phyloP scores from a whole-genome alignment of 2,797 vertebrate genomes.

The Enteromius radiatus region DNA sequence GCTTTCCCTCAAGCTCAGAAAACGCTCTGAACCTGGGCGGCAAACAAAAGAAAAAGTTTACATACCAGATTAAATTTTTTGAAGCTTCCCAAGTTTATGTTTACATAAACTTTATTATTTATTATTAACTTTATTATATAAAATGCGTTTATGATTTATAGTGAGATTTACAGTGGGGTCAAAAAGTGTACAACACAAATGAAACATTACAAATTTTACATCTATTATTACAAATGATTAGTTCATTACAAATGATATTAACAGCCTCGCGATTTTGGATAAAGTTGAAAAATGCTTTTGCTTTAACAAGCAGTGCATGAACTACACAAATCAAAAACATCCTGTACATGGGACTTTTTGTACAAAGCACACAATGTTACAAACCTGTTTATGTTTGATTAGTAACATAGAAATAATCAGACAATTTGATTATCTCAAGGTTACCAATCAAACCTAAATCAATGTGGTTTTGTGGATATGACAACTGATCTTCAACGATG shows the following conservation, averaged over 20 bases:
- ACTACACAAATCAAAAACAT: not conserved
- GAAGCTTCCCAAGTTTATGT: not conserved
- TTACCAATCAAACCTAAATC: no score
- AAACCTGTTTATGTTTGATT: not conserved
- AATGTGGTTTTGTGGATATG: not conserved
- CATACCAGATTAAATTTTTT: not conserved
- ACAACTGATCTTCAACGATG: not conserved
- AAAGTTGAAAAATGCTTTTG: not conserved
- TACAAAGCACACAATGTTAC: not conserved
- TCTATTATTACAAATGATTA: not conserved
- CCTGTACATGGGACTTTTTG: not conserved
- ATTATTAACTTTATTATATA: no score
- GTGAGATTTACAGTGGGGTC: not conserved
- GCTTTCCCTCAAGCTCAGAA: constrained; percentile 73
- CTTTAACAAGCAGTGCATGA: not conserved
- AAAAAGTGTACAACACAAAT: not conserved
- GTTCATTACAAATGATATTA: not conserved
- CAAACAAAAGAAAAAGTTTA: not conserved
- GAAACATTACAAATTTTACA: not conserved
- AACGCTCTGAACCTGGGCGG: constrained; percentile 82
- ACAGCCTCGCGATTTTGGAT: not conserved
- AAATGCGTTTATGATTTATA: not conserved
- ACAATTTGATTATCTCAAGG: not conserved
- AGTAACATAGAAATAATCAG: not conserved
- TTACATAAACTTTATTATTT: no score